Evolutionary conservation across 2,113 vertebrate genomes (phyloP).

Genomic region (Emydocephalus ijimae): DNA sequence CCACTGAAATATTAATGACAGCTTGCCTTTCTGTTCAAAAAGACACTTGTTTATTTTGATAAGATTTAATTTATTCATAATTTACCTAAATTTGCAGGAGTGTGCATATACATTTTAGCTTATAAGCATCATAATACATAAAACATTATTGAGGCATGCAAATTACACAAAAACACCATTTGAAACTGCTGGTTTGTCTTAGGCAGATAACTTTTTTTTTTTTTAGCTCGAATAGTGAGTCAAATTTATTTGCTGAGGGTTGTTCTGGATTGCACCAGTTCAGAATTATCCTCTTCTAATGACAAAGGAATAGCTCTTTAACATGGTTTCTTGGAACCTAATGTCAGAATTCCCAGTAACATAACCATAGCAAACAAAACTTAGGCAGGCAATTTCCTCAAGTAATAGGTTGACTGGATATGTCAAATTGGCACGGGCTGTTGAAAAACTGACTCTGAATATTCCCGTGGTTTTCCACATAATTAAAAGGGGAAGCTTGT

Average conservation of each 20-base stretch:
- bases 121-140: slow-evolving; percentile 73
- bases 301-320: slow-evolving; percentile 37
- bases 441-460: too few species aligned
- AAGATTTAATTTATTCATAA: slow-evolving; percentile 86
- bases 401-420: too few species aligned
- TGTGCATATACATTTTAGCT: slow-evolving; percentile 74
- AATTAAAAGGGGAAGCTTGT: too few species aligned
- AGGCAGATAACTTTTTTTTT: slow-evolving; percentile 65
- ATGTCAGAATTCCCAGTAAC: too few species aligned
- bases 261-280: slow-evolving; percentile 50
- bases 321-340: slow-evolving; percentile 8
- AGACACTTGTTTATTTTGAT: slow-evolving; percentile 85
- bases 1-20: slow-evolving; percentile 80
- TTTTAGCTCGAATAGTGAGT: slow-evolving; percentile 57
- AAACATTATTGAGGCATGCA: slow-evolving; percentile 74
- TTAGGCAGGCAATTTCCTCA: too few species aligned
- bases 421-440: too few species aligned
- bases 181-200: slow-evolving; percentile 65
- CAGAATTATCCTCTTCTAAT: slow-evolving; percentile 38
- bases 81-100: slow-evolving; percentile 79
- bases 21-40: slow-evolving; percentile 73
- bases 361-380: too few species aligned
- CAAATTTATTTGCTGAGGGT: slow-evolving; percentile 50
- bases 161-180: slow-evolving; percentile 62
- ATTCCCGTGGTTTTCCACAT: too few species aligned